Evolutionary conservation across 2,113 vertebrate genomes (phyloP).

Genomic region (Urocolius indicus): DNA sequence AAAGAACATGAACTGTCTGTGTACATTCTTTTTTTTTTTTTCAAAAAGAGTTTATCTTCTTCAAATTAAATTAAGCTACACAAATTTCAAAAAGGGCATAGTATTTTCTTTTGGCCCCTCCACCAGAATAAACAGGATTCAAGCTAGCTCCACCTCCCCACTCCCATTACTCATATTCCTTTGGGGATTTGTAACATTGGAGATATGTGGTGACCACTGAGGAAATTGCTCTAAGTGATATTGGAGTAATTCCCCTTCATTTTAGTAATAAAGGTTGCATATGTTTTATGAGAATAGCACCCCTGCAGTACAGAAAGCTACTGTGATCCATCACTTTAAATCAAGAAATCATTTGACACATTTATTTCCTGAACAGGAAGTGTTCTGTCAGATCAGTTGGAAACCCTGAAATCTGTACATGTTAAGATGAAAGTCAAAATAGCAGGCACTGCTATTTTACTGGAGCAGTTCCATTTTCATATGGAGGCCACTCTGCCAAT

Average conservation of each 20-base stretch:
- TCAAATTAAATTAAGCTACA: neutral
- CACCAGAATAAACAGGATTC: conserved; percentile 18
- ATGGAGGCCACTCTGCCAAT: neutral
- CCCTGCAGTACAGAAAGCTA: conserved; percentile 65
- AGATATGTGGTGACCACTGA: conserved; percentile 49
- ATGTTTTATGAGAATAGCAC: conserved; percentile 69
- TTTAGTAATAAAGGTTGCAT: conserved; percentile 68
- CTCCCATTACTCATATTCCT: neutral
- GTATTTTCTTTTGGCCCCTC: neutral
- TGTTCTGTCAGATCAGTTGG: conserved; percentile 66
- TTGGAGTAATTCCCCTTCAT: conserved; percentile 59
- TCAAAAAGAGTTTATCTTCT: conserved; percentile 3
- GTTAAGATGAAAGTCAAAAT: conserved; percentile 63
- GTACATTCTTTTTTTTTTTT: conserved; percentile 58
- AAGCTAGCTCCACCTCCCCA: conserved; percentile 5
- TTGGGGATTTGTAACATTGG: conserved; percentile 63
- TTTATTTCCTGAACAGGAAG: conserved; percentile 78
- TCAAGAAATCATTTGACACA: conserved; percentile 74
- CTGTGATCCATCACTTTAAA: conserved; percentile 74
- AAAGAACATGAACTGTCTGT: neutral
- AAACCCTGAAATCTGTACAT: conserved; percentile 64
- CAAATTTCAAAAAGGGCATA: neutral
- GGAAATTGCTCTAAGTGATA: conserved; percentile 56
- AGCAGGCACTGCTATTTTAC: conserved; percentile 54
- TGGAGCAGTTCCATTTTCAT: neutral